A percentile compares a stretch with the other conserved stretches of the same genome.
Conservation (phyloP, 2,797 vertebrate genomes). For the Periophthalmus magnuspinnatus region DNA sequence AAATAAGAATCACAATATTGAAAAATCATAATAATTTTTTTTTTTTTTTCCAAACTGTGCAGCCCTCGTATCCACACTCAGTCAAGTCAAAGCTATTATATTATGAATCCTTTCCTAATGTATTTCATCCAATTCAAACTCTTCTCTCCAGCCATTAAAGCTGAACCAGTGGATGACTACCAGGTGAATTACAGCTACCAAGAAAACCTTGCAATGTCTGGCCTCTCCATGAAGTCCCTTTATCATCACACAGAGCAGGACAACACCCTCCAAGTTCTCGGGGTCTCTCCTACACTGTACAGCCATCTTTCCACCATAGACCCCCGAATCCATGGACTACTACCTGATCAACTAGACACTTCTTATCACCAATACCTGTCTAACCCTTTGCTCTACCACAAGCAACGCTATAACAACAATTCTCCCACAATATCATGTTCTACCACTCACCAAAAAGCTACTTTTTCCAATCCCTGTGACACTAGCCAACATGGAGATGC, state of each 20-base stretch:
- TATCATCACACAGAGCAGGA: constrained; percentile 78
- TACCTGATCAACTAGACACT: constrained; percentile 69
- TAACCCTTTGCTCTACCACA: constrained; percentile 80
- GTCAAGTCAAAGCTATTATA: no score
- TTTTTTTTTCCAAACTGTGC: no score
- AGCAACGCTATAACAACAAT: constrained; percentile 47
- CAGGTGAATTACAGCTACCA: constrained; percentile 80
- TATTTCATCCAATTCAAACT: neutral
- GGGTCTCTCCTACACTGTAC: constrained; percentile 70
- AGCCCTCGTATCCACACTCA: no score
- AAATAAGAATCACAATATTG: no score
- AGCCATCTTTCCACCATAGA: constrained; percentile 76
- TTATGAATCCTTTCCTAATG: no score
- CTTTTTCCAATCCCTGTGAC: constrained; percentile 27
- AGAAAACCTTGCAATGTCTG: constrained; percentile 74
- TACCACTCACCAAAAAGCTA: constrained; percentile 26
- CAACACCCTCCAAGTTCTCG: constrained; percentile 46
- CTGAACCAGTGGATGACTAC: constrained; percentile 90
- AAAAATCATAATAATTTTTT: no score
- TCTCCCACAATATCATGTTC: constrained; percentile 28
- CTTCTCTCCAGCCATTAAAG: constrained; percentile 87
- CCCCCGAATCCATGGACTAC: constrained; percentile 78
- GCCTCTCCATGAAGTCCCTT: constrained; percentile 81
- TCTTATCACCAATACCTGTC: constrained; percentile 79
- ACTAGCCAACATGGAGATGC: constrained; percentile 35